Conservation (phyloP, 2,888 invertebrate genomes). For the Pyrocoelia pectoralis region DNA sequence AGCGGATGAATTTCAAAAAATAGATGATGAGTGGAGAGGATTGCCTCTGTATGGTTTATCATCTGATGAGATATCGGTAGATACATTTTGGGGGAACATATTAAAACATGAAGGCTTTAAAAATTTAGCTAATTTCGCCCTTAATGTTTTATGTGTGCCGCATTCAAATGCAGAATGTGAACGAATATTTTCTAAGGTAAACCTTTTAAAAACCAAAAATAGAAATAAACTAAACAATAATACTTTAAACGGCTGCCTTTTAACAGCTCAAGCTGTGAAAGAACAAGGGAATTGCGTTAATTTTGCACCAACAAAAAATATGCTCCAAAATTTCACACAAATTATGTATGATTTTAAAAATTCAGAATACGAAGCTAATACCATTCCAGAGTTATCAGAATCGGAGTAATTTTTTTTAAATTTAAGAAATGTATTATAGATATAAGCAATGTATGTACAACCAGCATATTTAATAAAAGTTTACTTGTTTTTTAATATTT, state of each 20-base stretch:
- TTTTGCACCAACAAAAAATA: background rate
- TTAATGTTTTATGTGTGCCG: background rate
- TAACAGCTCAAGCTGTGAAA: background rate
- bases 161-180: slow-evolving; percentile 5
- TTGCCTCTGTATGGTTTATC: background rate
- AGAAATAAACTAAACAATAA: background rate
- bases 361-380: background rate
- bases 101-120: background rate
- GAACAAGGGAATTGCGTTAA: background rate
- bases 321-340: background rate
- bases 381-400: no score
- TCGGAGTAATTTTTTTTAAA: no score
- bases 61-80: background rate
- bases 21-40: background rate
- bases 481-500: no score
- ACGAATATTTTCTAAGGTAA: slow-evolving; percentile 1
- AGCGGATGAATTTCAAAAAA: background rate
- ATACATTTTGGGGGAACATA: background rate
- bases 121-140: background rate
- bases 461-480: no score
- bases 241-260: background rate
- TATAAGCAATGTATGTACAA: no score
- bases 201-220: background rate
- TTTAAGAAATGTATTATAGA: no score
- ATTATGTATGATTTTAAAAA: background rate